Percentiles rank a stretch among this genome's conserved stretches.
Conservation (phyloP, 2,888 invertebrate genomes). For the Diarsia rubi region DNA sequence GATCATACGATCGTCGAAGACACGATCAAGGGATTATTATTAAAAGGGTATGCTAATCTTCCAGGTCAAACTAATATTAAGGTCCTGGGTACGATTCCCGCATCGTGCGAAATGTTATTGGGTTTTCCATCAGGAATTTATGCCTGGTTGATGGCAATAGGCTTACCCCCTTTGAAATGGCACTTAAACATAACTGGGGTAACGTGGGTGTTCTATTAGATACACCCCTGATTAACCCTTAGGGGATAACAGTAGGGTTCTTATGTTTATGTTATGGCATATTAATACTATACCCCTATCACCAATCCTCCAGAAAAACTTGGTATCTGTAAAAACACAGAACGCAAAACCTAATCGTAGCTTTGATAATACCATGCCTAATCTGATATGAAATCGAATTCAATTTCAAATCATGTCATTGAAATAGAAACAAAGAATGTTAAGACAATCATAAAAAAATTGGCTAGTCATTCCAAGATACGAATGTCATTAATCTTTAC, state of each 20-base stretch:
- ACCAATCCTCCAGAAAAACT: not conserved
- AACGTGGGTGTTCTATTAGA: no score
- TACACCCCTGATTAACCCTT: no score
- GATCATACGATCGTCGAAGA: not conserved
- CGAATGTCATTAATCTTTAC: slow-evolving; percentile 20
- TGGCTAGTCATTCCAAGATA: not conserved
- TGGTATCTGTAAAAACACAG: not conserved
- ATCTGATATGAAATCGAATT: slow-evolving; percentile 3
- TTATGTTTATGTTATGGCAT: no score
- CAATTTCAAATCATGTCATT: not conserved
- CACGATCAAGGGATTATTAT: slow-evolving; percentile 20
- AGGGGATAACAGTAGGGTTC: no score
- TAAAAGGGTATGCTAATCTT: slow-evolving; percentile 12
- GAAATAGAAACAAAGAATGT: not conserved
- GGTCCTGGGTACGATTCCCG: no score
- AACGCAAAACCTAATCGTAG: not conserved
- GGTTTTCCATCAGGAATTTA: no score
- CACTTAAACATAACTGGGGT: no score
- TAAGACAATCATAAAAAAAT: not conserved
- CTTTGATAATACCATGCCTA: not conserved
- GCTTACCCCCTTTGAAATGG: no score
- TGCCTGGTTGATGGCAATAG: no score
- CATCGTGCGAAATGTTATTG: no score
- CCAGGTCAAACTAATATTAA: not conserved
- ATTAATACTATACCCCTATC: not conserved